Evolutionary conservation across 1,140 invertebrate genomes (phyloP).

Genomic region (Bathynomus jamesi): DNA sequence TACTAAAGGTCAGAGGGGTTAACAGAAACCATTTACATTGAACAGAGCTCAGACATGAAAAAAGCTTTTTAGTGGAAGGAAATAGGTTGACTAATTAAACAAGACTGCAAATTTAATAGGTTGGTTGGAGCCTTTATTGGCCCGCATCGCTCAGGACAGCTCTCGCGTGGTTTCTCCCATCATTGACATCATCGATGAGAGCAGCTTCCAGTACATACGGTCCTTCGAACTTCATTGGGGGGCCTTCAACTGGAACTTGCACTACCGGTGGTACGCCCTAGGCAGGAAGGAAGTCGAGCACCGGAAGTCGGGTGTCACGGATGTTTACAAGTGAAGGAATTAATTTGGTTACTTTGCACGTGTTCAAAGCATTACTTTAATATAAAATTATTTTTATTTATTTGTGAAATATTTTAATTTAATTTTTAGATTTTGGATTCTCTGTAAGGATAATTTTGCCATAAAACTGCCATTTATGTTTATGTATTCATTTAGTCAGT

Average conservation of each 20-base stretch:
- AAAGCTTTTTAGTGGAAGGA: not conserved
- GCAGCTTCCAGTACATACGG: conserved; percentile 81
- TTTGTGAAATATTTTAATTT: no score
- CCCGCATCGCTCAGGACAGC: conserved; percentile 62
- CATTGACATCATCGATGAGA: conserved; percentile 90
- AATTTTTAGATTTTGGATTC: no score
- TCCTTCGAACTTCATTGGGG: conserved; percentile 91
- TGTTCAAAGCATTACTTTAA: no score
- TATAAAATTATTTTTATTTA: no score
- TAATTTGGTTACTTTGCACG: not conserved
- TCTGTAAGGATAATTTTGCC: no score
- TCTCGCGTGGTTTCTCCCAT: conserved; percentile 81
- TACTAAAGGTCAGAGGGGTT: conserved; percentile 46
- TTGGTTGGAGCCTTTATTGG: conserved; percentile 74
- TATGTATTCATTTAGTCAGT: no score
- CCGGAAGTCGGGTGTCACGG: conserved; percentile 52
- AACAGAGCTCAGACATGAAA: conserved; percentile 5
- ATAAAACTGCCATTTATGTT: no score
- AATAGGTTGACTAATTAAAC: not conserved
- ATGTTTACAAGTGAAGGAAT: conserved; percentile 61
- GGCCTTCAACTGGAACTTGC: conserved; percentile 93
- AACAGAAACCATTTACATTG: not conserved
- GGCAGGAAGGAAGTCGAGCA: conserved; percentile 51
- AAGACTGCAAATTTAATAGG: not conserved
- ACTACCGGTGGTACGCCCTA: conserved; percentile 72